These are phyloP conservation scores for Poecilia velifera DNA, from an alignment of 2,797 vertebrate genomes.

Conservation along the genomic window DNA sequence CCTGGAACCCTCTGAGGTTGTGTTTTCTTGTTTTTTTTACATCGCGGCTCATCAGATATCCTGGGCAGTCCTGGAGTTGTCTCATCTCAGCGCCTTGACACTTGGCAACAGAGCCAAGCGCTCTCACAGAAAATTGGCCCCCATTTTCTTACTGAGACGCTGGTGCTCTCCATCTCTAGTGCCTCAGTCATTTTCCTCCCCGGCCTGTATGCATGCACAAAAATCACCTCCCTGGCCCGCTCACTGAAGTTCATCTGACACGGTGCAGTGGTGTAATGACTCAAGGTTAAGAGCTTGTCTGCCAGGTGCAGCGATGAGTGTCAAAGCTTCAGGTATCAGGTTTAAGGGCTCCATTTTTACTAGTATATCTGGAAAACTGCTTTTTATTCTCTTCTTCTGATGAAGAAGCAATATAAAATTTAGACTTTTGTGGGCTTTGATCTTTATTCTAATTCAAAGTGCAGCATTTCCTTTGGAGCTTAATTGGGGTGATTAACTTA, in stretches of 20 bases:
- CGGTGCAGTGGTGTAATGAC: constrained; percentile 41
- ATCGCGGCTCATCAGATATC: constrained; percentile 50
- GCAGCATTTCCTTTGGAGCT: constrained; percentile 13
- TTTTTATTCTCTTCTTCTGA: constrained; percentile 30
- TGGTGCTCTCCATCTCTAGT: constrained; percentile 52
- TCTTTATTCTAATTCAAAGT: constrained; percentile 33
- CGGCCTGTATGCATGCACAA: constrained; percentile 27
- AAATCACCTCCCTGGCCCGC: constrained; percentile 32
- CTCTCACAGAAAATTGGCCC: constrained; percentile 63
- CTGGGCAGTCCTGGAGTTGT: constrained; percentile 34
- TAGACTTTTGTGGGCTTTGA: constrained; percentile 30
- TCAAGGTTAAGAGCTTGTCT: constrained; percentile 52
- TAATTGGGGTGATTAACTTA: background rate
- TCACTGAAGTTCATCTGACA: constrained; percentile 45
- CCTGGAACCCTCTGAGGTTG: constrained; percentile 21
- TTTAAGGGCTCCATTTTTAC: constrained; percentile 36
- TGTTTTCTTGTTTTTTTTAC: constrained; percentile 44
- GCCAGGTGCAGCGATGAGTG: constrained; percentile 35
- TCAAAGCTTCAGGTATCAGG: constrained; percentile 31
- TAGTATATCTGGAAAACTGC: constrained; percentile 20
- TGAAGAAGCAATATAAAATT: constrained; percentile 6
- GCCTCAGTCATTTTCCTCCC: constrained; percentile 41
- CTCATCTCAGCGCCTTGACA: constrained; percentile 44
- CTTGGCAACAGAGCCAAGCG: constrained; percentile 41
- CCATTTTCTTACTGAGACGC: constrained; percentile 41